These are phyloP conservation scores for Ceratitis capitata DNA, from an alignment of 1,140 invertebrate species.

Conservation along the genomic window DNA sequence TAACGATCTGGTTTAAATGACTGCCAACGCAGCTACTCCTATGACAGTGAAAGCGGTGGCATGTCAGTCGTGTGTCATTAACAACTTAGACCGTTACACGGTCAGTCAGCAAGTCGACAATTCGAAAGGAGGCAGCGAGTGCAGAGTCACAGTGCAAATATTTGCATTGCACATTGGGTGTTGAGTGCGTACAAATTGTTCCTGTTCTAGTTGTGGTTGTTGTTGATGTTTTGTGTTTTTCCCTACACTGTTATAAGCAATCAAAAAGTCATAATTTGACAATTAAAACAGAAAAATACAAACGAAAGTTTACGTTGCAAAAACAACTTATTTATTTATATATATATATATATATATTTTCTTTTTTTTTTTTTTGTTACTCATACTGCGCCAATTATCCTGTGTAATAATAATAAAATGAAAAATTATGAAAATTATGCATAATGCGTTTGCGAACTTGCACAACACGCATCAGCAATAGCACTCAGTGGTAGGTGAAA, in stretches of 20 bases:
- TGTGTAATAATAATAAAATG: background rate
- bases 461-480: background rate
- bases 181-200: background rate
- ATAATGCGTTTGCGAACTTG: background rate
- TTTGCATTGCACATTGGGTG: background rate
- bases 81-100: slow-evolving; percentile 18
- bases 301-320: background rate
- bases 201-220: background rate
- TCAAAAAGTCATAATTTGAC: slow-evolving; percentile 52
- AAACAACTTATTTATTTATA: background rate
- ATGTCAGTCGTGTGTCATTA: slow-evolving; percentile 35
- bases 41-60: slow-evolving; percentile 6
- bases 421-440: background rate
- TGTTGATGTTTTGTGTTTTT: background rate
- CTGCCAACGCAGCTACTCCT: slow-evolving; percentile 20
- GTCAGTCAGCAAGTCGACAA: background rate
- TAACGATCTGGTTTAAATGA: background rate
- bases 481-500: background rate
- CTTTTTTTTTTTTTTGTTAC: too few relatives aligned
- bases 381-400: background rate
- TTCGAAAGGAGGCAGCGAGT: background rate
- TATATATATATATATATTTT: too few relatives aligned
- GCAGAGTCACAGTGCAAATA: background rate
- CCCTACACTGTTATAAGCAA: slow-evolving; percentile 41
- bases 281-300: slow-evolving; percentile 38